Percentiles rank a stretch among this genome's conserved stretches.
Evolutionary conservation across 2,888 invertebrate species (phyloP).

Genomic region (Lucinisca nassula): DNA sequence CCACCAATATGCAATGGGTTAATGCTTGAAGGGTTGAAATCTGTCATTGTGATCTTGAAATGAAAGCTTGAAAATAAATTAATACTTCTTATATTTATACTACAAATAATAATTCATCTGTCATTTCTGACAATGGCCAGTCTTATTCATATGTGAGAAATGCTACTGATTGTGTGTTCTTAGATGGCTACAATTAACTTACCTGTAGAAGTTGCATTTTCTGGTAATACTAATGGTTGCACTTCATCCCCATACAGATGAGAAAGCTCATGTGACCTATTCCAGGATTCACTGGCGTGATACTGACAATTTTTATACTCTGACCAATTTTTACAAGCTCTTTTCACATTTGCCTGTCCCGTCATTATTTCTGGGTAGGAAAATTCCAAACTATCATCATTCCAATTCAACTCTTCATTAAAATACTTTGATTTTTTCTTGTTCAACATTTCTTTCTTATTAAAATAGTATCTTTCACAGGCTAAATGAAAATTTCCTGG

Average conservation of each 20-base stretch:
- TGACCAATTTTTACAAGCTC: conserved; percentile 79
- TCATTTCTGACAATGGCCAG: too few species aligned
- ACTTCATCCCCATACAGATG: conserved; percentile 62
- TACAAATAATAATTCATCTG: too few species aligned
- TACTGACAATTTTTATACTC: conserved; percentile 77
- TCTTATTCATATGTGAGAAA: too few species aligned
- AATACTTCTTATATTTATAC: too few species aligned
- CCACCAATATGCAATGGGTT: too few species aligned
- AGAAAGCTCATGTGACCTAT: conserved; percentile 31
- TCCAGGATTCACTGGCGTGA: conserved; percentile 21
- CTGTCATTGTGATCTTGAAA: too few species aligned
- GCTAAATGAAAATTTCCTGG: conserved; percentile 65
- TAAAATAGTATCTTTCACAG: conserved; percentile 60
- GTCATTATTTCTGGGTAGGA: conserved; percentile 72
- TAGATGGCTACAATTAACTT: too few species aligned
- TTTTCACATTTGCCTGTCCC: conserved; percentile 32
- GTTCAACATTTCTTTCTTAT: conserved; percentile 68
- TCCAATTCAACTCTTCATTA: not conserved
- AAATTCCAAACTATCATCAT: conserved; percentile 70
- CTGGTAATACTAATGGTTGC: conserved; percentile 80
- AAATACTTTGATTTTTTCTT: conserved; percentile 38
- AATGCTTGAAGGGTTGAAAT: too few species aligned
- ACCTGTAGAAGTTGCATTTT: conserved; percentile 76
- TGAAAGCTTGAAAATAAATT: too few species aligned
- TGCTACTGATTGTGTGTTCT: too few species aligned